Evolutionary conservation across 2,888 invertebrate genomes (phyloP), one percentile per base, ranked within the genome.

Genomic region (Hyposoter didymator): DNA sequence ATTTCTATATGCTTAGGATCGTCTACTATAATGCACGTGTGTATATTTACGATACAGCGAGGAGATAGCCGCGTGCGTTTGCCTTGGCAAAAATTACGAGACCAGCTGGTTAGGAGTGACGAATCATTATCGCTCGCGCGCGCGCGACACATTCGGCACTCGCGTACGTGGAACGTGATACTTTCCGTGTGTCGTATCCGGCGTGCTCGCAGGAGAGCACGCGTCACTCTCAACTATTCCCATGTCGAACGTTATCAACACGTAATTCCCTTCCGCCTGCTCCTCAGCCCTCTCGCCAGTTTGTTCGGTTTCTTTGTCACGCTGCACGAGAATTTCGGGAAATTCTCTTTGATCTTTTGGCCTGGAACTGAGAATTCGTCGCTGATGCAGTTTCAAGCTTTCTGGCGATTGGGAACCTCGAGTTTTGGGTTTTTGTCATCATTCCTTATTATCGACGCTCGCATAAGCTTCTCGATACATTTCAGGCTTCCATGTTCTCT

Each of bases 161-260:
- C 28, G 66, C 55, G 55, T 59, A 43, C 55, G 43, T 62, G 45
- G 64, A 75, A 69, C 74, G 67, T 73, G 22, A 67, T 67, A 39
- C 22, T n/a, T 12, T 39, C 22, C n/a, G 67, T 12, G 1, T 45
- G 12, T 10, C 7, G 43, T 67, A 45, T 39, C 43, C n/a, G 17
- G 10, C 6, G 43, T 22, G 12, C 7, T 10, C 64, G 64, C n/a
- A 69, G 32, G 43, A 72, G 22, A n/a, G n/a, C 59, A 28, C 67
- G 64, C 28, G 47, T 45, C 47, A 49, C 66, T 78, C 35, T 19
- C 22, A 76, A 74, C 22, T 66, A 35, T 19, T 49, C n/a, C 35
- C 75, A 49, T 64, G 74, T 70, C 45, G 8, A 39, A 55, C 64
- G 52, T 84, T 80, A 84, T 80, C 84, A 72, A 66, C 62, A 76